phyloP scores from a whole-genome alignment of 1,140 invertebrate genomes.

The Zaprionus gabonicus region DNA sequence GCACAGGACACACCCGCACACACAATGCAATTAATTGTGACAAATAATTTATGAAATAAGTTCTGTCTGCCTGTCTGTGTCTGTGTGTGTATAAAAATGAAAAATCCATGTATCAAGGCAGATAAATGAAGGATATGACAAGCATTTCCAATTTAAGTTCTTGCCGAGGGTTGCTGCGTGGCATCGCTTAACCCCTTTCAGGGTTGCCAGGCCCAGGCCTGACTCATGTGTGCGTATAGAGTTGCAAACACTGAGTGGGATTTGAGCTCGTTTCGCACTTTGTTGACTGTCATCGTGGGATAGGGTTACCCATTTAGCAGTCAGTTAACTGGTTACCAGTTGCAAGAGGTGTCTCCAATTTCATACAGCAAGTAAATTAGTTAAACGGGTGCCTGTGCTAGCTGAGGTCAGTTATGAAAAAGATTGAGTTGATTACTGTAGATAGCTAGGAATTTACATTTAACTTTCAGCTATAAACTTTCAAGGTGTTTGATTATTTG shows the following conservation, averaged over 20 bases:
- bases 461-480: too few relatives aligned
- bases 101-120: conserved; percentile 71
- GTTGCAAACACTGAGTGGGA: conserved; percentile 53
- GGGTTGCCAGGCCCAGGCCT: conserved; percentile 13
- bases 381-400: not conserved
- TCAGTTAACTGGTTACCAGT: conserved; percentile 7
- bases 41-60: conserved; percentile 84
- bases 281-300: conserved; percentile 42
- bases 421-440: not conserved
- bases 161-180: conserved; percentile 53
- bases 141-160: conserved; percentile 83
- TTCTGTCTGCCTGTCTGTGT: conserved; percentile 28
- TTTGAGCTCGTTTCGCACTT: conserved; percentile 73
- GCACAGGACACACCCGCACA: conserved; percentile 43
- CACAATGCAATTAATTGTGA: conserved; percentile 84
- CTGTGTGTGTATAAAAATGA: conserved; percentile 66
- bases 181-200: conserved; percentile 67
- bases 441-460: not conserved
- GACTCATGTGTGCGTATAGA: not conserved
- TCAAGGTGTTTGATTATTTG: too few relatives aligned
- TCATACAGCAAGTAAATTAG: not conserved
- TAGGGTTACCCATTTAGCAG: conserved; percentile 36
- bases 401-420: not conserved
- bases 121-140: conserved; percentile 84
- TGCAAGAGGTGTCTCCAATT: conserved; percentile 2